Base-by-base conservation (phyloP, 1,140 invertebrate genomes). In the Aethina tumida region DNA sequence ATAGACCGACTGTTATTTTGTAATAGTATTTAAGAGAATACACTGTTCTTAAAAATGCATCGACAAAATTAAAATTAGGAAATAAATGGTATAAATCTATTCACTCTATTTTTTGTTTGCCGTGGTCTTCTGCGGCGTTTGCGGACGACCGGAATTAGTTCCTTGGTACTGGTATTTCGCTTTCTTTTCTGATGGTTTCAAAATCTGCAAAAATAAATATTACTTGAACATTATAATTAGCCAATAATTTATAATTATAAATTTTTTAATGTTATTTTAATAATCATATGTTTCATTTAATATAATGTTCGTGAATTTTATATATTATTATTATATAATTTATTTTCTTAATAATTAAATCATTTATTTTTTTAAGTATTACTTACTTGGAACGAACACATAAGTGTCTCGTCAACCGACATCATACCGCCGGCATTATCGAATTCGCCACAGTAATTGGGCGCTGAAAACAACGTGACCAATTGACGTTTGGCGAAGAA, bases 141-240 rank as follows among this genome's bases (percentile, higher is more conserved):
- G 77, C 42, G 84, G 84, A 63, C 84, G 74, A 19, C 81, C 81
- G 35, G 75, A 76, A 58, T 85, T 86, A 64, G 84, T 75, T 44
- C 83, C 82, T 49, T 77, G 76, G 65, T 99, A 99, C 63, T 97
- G 93, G 66, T 98, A 98, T 66, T 99, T 99, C 19, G 94, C 91
- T 68, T 98, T 98, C 73, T 98, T 98, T 67, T 97, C 95, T 26
- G 93, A 96, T 52, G 95, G 95, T 70, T 97, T 97, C 59, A 98
- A 67, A 55, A 98, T 98, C 92, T 97, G 41, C 10, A 50, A 40
- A 15, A 35, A 40, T 32, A 33, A 36, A 33, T 47, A 10, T 30
- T 18, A 33, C 15, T 31, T 16, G 10, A 3, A 33, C 28, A 35
- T 26, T n/a, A n/a, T n/a, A n/a, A n/a, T n/a, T n/a, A n/a, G n/a